Evolutionary conservation across 2,113 vertebrate genomes (phyloP).

Genomic region (Paramormyrops kingsleyae): DNA sequence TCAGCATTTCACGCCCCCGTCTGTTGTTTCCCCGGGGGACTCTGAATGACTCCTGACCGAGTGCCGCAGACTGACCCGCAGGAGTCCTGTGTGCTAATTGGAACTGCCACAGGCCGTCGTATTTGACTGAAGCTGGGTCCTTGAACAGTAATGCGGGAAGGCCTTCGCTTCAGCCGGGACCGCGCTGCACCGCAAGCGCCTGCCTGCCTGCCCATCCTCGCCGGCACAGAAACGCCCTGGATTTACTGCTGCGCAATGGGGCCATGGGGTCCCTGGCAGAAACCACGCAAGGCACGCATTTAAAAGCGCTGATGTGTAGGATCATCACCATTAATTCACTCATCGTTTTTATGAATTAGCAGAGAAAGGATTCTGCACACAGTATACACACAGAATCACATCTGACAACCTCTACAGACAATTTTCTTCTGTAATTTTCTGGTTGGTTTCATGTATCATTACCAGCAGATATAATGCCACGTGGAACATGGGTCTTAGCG

Average conservation of each 20-base stretch:
- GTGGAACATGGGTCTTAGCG: not conserved
- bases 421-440: slow-evolving; percentile 62
- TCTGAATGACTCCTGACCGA: not conserved
- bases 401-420: slow-evolving; percentile 45
- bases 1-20: not conserved
- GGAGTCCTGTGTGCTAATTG: not conserved
- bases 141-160: not conserved
- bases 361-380: slow-evolving; percentile 26
- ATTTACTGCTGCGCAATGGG: not conserved
- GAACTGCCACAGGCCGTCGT: not conserved
- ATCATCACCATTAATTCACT: not conserved
- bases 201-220: not conserved
- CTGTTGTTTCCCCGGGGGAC: not conserved
- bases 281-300: too few relatives aligned
- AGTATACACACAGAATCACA: slow-evolving; percentile 45
- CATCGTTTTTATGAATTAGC: slow-evolving; percentile 41
- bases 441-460: slow-evolving; percentile 63
- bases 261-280: not conserved
- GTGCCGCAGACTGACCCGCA: not conserved
- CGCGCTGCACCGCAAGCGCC: not conserved
- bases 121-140: not conserved
- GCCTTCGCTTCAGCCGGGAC: not conserved
- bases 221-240: not conserved
- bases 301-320: not conserved
- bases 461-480: slow-evolving; percentile 43